Conservation (phyloP, 2,797 vertebrate genomes). For the Sebastes minor region DNA sequence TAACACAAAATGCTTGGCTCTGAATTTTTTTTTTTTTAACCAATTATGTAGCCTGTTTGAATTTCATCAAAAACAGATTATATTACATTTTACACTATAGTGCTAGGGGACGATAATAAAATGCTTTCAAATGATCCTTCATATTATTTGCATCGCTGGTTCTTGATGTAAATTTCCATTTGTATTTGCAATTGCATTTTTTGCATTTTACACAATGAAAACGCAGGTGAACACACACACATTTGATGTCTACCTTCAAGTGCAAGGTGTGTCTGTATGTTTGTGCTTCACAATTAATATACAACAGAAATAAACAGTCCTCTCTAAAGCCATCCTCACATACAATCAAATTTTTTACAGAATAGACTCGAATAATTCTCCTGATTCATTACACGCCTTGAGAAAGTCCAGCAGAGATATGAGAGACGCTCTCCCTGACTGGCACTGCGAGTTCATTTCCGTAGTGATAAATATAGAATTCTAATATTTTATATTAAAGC, state of each 20-base stretch:
- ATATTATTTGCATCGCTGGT: neutral
- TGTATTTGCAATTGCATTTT: constrained; percentile 10
- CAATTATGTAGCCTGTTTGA: neutral
- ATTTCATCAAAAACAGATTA: neutral
- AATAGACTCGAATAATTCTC: neutral
- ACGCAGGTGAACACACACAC: neutral
- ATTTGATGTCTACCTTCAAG: neutral
- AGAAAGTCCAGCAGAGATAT: neutral
- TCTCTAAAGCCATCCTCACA: neutral
- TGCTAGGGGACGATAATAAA: neutral
- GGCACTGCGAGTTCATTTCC: constrained; percentile 20
- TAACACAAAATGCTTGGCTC: neutral
- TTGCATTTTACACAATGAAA: constrained; percentile 7
- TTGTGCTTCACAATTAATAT: neutral
- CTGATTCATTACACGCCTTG: neutral
- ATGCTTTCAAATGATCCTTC: constrained; percentile 7
- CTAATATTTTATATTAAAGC: constrained; percentile 48
- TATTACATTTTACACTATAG: neutral
- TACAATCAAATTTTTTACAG: neutral
- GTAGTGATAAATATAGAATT: constrained; percentile 35
- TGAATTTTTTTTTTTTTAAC: neutral
- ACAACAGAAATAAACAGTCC: neutral
- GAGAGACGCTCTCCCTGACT: neutral
- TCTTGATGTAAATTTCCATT: constrained; percentile 21
- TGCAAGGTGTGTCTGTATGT: neutral